Conservation (phyloP, 2,888 invertebrate genomes). For the Pheosia tremula region DNA sequence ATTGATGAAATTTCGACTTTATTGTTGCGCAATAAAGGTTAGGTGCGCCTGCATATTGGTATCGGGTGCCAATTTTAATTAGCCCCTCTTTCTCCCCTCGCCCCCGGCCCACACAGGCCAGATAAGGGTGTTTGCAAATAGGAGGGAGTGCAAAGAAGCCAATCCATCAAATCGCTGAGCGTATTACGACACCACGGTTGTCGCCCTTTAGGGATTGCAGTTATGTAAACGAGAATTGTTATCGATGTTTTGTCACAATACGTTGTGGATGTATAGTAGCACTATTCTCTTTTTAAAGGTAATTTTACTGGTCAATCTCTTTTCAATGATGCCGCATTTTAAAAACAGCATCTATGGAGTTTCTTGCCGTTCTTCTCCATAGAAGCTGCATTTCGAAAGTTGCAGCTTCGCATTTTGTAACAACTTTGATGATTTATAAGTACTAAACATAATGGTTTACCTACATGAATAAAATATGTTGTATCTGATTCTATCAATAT, state of each 20-base stretch:
- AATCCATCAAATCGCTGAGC: constrained; percentile 83
- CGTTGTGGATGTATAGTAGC: no score
- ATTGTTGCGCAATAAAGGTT: constrained; percentile 32
- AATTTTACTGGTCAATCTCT: no score
- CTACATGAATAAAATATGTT: no score
- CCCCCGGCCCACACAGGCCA: constrained; percentile 48
- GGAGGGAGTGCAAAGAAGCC: constrained; percentile 82
- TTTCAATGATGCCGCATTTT: no score
- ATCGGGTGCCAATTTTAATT: constrained; percentile 79
- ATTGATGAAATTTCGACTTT: constrained; percentile 37
- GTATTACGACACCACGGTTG: constrained; percentile 81
- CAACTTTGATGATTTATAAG: no score
- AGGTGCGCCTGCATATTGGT: constrained; percentile 24
- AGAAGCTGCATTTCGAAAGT: no score
- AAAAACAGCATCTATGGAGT: no score
- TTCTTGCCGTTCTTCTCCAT: no score
- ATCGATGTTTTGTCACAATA: constrained; percentile 14
- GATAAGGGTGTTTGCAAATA: constrained; percentile 84
- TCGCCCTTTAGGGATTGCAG: constrained; percentile 57
- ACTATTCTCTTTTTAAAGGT: no score
- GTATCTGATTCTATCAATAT: no score
- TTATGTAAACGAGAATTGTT: not conserved
- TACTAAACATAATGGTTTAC: no score
- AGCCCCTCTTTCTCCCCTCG: constrained; percentile 57
- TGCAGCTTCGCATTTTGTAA: no score